A percentile compares a stretch with the other conserved stretches of the same genome.
Evolutionary conservation across 2,888 invertebrate species (phyloP).

Genomic region (Eucera pruinosa): DNA sequence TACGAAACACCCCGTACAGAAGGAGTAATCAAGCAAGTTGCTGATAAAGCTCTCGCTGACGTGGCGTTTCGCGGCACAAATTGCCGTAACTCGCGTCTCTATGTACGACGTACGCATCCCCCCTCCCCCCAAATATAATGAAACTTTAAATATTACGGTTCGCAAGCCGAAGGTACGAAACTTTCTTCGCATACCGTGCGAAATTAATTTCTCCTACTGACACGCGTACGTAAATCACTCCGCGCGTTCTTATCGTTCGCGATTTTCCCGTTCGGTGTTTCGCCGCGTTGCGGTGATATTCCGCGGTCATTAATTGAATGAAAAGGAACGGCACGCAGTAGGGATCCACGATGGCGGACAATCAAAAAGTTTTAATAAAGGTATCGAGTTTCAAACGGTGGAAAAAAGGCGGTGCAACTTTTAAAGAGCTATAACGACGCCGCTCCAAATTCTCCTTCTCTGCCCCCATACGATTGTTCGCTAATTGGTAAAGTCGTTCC

Average conservation of each 20-base stretch:
- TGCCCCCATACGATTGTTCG: constrained; percentile 42
- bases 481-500: constrained; percentile 56
- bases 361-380: constrained; percentile 58
- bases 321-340: background rate
- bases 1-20: background rate
- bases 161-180: background rate
- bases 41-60: background rate
- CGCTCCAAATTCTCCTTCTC: constrained; percentile 28
- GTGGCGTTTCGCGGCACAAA: no score
- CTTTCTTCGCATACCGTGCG: no score
- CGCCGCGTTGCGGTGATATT: background rate
- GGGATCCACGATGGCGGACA: constrained; percentile 24
- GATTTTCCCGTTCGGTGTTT: no score
- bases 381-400: constrained; percentile 28
- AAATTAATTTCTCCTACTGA: no score
- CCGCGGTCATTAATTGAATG: constrained; percentile 5
- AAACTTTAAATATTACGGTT: no score
- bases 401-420: constrained; percentile 32
- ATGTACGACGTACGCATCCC: no score
- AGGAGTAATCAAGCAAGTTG: background rate
- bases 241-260: no score
- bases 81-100: no score
- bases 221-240: no score
- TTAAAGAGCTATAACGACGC: constrained; percentile 38
- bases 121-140: no score